Base-by-base conservation (phyloP, 1,140 invertebrate genomes). In the Marisa cornuarietis region DNA sequence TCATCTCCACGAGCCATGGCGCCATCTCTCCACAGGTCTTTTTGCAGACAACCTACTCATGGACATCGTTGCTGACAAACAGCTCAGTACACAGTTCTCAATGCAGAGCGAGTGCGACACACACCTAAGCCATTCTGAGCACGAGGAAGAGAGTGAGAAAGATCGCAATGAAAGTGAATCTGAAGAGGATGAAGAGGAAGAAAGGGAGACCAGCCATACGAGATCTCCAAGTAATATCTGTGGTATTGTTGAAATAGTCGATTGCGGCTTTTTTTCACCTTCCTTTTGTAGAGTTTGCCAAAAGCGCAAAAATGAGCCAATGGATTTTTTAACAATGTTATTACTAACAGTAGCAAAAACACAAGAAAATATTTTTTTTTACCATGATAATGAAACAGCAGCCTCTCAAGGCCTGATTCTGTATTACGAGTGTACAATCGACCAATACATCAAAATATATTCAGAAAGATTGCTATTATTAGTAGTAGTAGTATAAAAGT, bases 1-100 rank as follows among this genome's bases (percentile, higher is more conserved):
- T 58, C 54, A 58, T 58, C 16, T 18, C 54, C 16, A 58, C 54
- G 54, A 18, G 8, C 31, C 54, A 58, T 58, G 11, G 54, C 54
- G 54, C 77, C 71, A 18, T 68, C n/a, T 51, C 20, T 69, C 58
- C 77, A n/a, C 76, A 85, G 84, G 84, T 42, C 63, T 84, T 16
- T 83, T 85, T 78, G 84, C 84, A 63, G 84, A 85, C 68, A 84
- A 82, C 51, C 81, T 85, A 11, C 80, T 85, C 20, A 82, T 85
- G 72, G 83, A 84, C 74, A 84, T 85, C n/a, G 81, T 85, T 5
- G 91, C 85, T 22, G 89, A 89, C 65, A 89, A 90, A 77, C 88
- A 82, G 26, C 74, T 82, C n/a, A 80, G 66, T 75, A 78, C 76
- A 20, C 79, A 83, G 61, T 31, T 83, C 24, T 80, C 82, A 9